Percentiles rank a stretch among this genome's conserved stretches.
Conservation (phyloP, 1,140 invertebrate species). For the Euwallacea fornicatus region DNA sequence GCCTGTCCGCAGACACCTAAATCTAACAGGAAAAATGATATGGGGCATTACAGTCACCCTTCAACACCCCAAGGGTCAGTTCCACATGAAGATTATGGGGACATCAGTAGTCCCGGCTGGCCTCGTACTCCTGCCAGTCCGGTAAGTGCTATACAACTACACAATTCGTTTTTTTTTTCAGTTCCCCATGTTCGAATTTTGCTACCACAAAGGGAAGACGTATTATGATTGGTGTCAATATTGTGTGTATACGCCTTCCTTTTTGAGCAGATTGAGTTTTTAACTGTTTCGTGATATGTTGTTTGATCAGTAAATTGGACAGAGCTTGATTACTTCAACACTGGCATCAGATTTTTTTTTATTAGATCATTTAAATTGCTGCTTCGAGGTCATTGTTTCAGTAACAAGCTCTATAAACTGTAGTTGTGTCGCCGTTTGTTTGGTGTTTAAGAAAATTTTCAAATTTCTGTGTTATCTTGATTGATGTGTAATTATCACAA, state of each 20-base stretch:
- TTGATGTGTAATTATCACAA: too few relatives aligned
- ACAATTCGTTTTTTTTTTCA: conserved; percentile 20
- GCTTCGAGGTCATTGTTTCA: conserved; percentile 2
- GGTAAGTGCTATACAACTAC: conserved; percentile 54
- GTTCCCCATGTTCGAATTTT: neutral
- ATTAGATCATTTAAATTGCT: neutral
- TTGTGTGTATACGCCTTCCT: conserved; percentile 8
- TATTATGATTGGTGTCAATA: neutral
- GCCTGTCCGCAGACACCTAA: conserved; percentile 71
- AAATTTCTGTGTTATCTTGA: too few relatives aligned
- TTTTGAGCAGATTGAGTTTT: conserved; percentile 1
- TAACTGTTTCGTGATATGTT: conserved; percentile 10
- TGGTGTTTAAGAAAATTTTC: conserved; percentile 2
- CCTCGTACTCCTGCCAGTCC: conserved; percentile 87
- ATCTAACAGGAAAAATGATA: conserved; percentile 69
- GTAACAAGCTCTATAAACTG: conserved; percentile 14
- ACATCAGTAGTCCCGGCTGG: conserved; percentile 84
- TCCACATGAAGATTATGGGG: conserved; percentile 87
- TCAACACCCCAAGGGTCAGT: conserved; percentile 72
- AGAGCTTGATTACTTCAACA: conserved; percentile 16
- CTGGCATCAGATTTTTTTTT: neutral
- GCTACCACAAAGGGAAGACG: neutral
- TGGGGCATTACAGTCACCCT: conserved; percentile 67
- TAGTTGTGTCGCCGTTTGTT: conserved; percentile 37
- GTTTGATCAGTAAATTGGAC: conserved; percentile 12